These are phyloP conservation scores for Chionis minor DNA, from an alignment of 2,113 vertebrate genomes.

Conservation along the genomic window DNA sequence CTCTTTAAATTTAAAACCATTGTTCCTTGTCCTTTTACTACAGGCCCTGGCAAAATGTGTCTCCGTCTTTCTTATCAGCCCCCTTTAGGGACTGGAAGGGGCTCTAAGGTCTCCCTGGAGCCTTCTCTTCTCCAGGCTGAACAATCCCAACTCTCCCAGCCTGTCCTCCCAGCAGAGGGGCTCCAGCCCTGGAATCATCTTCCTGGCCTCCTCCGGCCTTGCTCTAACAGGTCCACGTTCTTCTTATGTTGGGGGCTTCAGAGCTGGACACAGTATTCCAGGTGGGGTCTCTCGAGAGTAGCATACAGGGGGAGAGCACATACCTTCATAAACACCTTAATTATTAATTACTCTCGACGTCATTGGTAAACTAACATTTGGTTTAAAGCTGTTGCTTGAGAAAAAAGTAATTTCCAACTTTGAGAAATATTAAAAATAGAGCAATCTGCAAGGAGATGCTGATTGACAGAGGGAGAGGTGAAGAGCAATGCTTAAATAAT, in stretches of 20 bases:
- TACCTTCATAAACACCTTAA: background rate
- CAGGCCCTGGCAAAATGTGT: accelerated
- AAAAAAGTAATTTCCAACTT: conserved; percentile 17
- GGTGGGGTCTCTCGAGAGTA: accelerated
- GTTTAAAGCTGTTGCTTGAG: conserved; percentile 18
- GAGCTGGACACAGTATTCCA: background rate
- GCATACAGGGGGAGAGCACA: background rate
- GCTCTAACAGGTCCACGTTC: accelerated
- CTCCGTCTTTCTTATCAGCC: background rate
- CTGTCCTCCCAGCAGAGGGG: background rate
- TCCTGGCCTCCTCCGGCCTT: accelerated
- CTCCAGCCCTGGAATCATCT: background rate
- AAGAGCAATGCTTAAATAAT: conserved; percentile 60
- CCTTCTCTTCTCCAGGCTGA: background rate
- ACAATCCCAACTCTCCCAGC: background rate
- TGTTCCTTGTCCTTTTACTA: background rate
- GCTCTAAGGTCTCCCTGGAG: accelerated
- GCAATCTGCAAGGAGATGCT: background rate
- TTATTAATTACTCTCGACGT: conserved; percentile 42
- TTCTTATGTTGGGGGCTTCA: accelerated
- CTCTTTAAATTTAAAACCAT: background rate
- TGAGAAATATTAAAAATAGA: conserved; percentile 22
- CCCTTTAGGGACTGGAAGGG: accelerated
- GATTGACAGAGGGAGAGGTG: conserved; percentile 58
- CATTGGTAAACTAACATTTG: conserved; percentile 23